Conservation (phyloP, 2,113 vertebrate species). For the Clarias gariepinus region DNA sequence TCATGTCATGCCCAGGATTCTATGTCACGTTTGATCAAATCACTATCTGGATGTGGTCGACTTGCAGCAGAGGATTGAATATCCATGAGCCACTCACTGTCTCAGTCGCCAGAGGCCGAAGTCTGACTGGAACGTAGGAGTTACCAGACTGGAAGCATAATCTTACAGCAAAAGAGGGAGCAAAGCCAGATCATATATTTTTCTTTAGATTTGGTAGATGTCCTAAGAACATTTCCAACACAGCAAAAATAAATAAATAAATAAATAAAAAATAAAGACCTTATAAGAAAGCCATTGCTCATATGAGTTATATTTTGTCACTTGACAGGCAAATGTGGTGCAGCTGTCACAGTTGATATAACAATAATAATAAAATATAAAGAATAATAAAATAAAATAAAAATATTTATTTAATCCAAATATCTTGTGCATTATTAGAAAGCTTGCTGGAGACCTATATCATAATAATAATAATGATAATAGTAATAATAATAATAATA, state of each 20-base stretch:
- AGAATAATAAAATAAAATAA: no score
- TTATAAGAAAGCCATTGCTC: slow-evolving; percentile 10
- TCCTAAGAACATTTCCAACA: slow-evolving; percentile 7
- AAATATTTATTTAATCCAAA: background rate
- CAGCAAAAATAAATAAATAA: background rate
- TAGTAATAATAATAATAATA: background rate
- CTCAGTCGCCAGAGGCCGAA: slow-evolving; percentile 32
- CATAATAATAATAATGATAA: background rate
- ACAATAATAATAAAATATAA: background rate
- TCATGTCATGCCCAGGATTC: slow-evolving; percentile 64
- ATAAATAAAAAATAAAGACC: background rate
- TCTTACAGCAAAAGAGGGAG: background rate
- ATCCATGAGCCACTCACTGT: slow-evolving; percentile 55
- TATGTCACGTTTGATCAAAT: slow-evolving; percentile 76
- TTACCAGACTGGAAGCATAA: slow-evolving; percentile 7
- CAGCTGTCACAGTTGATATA: background rate
- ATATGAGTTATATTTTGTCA: background rate
- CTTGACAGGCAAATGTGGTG: background rate
- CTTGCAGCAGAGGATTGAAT: slow-evolving; percentile 64
- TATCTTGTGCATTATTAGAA: background rate
- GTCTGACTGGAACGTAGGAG: background rate
- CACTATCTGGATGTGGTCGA: slow-evolving; percentile 74
- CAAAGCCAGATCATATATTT: background rate
- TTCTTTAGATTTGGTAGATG: slow-evolving; percentile 14
- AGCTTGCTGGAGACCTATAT: background rate